phyloP scores from a whole-genome alignment of 2,113 vertebrate genomes.

The Phyllopteryx taeniolatus region DNA sequence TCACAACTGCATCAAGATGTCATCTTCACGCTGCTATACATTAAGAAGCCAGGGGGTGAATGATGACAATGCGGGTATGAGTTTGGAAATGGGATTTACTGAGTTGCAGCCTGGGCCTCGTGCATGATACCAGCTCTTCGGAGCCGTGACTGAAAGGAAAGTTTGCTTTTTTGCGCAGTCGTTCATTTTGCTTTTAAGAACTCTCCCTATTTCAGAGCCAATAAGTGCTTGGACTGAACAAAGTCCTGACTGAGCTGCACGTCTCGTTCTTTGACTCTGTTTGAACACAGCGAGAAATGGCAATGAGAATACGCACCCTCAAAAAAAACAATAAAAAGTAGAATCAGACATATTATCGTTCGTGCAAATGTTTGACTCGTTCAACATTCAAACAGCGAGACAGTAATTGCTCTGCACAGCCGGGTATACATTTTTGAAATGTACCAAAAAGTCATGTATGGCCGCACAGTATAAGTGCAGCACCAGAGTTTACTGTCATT shows the following conservation, averaged over 20 bases:
- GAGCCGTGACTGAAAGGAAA: neutral
- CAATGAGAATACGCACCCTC: neutral
- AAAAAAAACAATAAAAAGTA: neutral
- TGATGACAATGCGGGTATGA: constrained; percentile 52
- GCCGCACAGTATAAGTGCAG: neutral
- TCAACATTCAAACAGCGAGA: neutral
- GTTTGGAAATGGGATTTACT: constrained; percentile 24
- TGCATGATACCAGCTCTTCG: constrained; percentile 18
- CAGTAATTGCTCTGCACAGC: neutral
- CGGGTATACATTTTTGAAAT: constrained; percentile 8
- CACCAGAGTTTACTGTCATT: constrained; percentile 37
- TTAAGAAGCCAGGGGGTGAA: constrained; percentile 29
- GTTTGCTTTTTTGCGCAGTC: neutral
- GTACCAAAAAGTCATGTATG: neutral
- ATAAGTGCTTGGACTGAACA: neutral
- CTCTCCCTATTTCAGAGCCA: neutral
- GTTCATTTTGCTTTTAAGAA: neutral
- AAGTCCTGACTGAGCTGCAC: neutral
- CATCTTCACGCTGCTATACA: constrained; percentile 44
- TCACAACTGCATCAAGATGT: constrained; percentile 62
- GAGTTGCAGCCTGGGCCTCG: constrained; percentile 25
- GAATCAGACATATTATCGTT: neutral
- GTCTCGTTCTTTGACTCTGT: constrained; percentile 11
- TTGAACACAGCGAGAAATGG: neutral
- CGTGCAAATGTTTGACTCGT: neutral